Evolutionary conservation across 2,113 vertebrate species (phyloP), one percentile per base, ranked within the genome.

Genomic region (Larimichthys polyactis): DNA sequence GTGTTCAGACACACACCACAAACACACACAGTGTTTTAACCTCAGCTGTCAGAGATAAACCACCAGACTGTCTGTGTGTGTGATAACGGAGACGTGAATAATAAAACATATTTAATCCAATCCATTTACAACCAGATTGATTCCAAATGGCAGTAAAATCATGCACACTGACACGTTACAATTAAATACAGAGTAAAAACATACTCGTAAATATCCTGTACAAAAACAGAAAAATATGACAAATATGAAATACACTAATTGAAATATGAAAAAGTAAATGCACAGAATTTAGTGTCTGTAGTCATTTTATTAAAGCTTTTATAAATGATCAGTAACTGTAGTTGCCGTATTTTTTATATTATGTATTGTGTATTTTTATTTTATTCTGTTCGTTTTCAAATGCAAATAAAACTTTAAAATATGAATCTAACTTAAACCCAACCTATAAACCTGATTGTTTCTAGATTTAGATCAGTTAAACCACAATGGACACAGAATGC

Each of bases 11-110:
- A 29, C 40, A 24, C 20, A 36, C 8, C 20, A 46, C 36, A 52
- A 16, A 62, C 40, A 59, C 54, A 59, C 54, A 49, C 16, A 59
- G 8, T 20, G 49, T 36, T 71, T 64, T 22, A 55, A 64, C 78
- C 40, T 63, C 49, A 22, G 24, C 40, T 19, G 68, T 36, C 32
- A 36, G 32, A 36, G 32, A 36, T 36, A 6, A 36, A 46, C 16
- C 68, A 22, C 1, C 70, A 51, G 6, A 58, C 46, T 29, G 63
- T 22, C 12, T 43, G 16, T 20, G 44, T 36, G 44, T 12, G 12
- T 46, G 29, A 54, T 22, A 22, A 71, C 78, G 6, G 40, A 62
- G 46, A 43, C 58, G 17, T 36, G 36, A 40, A 40, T 15, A 27
- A 44, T 19, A 49, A 32, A 64, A 43, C 19, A 48, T 14, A 52